A percentile compares a stretch with the other conserved stretches of the same genome.
phyloP scores from a whole-genome alignment of 1,140 invertebrate species.

The Drosophila parvula region DNA sequence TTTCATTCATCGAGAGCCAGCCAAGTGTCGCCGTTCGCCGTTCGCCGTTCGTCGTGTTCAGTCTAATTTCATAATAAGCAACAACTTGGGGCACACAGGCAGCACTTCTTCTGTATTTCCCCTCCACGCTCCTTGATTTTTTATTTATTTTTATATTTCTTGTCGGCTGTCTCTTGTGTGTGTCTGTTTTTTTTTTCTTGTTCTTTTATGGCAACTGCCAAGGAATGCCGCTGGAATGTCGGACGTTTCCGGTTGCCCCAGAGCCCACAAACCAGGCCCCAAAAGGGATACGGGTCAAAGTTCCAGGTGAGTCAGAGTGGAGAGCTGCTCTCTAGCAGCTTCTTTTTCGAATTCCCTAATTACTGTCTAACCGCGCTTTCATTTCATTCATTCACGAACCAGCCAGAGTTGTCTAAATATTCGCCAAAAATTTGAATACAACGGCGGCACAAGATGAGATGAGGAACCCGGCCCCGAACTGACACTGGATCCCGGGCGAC shows the following conservation, averaged over 20 bases:
- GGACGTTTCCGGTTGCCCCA: conserved; percentile 67
- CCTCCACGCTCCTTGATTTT: conserved; percentile 2
- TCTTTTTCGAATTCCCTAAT: conserved; percentile 56
- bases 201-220: conserved; percentile 53
- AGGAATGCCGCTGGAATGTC: conserved; percentile 72
- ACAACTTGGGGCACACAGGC: conserved; percentile 66
- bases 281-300: conserved; percentile 29
- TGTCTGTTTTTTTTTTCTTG: conserved; percentile 42
- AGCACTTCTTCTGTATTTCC: conserved; percentile 42
- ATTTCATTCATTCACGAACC: conserved; percentile 63
- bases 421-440: conserved; percentile 26
- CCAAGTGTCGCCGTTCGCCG: conserved; percentile 73
- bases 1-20: conserved; percentile 77
- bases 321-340: neutral
- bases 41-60: conserved; percentile 46
- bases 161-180: conserved; percentile 1
- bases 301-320: conserved; percentile 31
- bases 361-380: conserved; percentile 52
- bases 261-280: neutral
- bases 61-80: conserved; percentile 83
- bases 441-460: conserved; percentile 26
- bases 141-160: conserved; percentile 28
- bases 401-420: conserved; percentile 16
- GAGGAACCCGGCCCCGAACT: conserved; percentile 19
- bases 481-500: too few species aligned